A percentile compares a stretch with the other conserved stretches of the same genome.
Conservation (phyloP, 2,888 invertebrate genomes). For the Callyntrura guangdongensis region DNA sequence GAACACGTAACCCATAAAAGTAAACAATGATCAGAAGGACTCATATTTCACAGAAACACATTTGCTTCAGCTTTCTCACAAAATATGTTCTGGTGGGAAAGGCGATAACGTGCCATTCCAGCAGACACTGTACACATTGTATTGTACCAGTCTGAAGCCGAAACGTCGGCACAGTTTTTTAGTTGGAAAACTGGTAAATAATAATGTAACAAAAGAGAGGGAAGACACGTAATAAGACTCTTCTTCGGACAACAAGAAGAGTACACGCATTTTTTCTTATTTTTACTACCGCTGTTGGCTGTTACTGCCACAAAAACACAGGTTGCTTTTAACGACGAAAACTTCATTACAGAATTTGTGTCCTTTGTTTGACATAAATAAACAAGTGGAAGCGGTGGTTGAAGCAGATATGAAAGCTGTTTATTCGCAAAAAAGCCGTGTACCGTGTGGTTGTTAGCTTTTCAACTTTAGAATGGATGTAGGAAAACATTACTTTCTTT, state of each 20-base stretch:
- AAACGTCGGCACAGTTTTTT: too few relatives aligned
- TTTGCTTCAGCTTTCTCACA: too few relatives aligned
- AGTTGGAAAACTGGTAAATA: slow-evolving; percentile 19
- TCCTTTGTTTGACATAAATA: not conserved
- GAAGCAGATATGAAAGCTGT: not conserved
- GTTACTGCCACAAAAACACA: not conserved
- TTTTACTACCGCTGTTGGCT: not conserved
- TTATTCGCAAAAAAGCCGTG: slow-evolving; percentile 23
- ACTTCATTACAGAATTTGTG: not conserved
- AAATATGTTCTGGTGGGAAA: too few relatives aligned
- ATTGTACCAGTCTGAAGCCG: too few relatives aligned
- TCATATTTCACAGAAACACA: too few relatives aligned
- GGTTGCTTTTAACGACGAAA: not conserved
- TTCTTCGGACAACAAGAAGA: not conserved
- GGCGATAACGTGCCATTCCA: too few relatives aligned
- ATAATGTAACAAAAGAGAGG: not conserved
- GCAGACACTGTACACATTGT: too few relatives aligned
- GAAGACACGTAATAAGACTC: not conserved
- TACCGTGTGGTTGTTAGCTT: slow-evolving; percentile 17
- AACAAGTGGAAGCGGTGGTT: not conserved
- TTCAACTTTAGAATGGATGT: not conserved
- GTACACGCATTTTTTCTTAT: too few relatives aligned
- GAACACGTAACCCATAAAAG: not conserved
- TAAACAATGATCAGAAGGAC: not conserved
- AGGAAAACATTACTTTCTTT: slow-evolving; percentile 22